Base-by-base conservation (phyloP, 2,113 vertebrate genomes). In the Stictonetta naevosa region DNA sequence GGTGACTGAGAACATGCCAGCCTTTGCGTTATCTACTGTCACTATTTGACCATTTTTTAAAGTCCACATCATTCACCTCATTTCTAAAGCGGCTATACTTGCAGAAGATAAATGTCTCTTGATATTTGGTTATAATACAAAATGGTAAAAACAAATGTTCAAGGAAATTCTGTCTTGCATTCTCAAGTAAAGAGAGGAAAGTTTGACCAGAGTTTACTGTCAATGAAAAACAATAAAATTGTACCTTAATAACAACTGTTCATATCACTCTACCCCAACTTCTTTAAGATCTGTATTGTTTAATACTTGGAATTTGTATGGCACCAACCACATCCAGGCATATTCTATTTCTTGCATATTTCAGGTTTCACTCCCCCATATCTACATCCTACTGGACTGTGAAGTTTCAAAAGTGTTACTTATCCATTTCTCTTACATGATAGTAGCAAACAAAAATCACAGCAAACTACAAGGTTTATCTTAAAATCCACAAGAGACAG, bases 21-120 rank as follows among this genome's bases (percentile, higher is more conserved):
- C 5, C 10, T 40, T 74, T 5, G 2, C 28, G 38, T 38, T 77
- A 23, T 21, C 46, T 74, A n/a, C 58, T 71, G n/a, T 59, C 31
- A n/a, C 11, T 28, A 3, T 22, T 75, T 79, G 33, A 29, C 14
- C 7, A 8, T 34, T 74, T 73, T 64, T 40, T 36, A 29, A 48
- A 11, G 2, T 46, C n/a, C 5, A 2, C 1, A 0, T 74, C 44
- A 53, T 34, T 34, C 8, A 7, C 16, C 26, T 13, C 14, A 23
- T 6, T 29, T 34, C 2, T 58, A 71, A 67, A 38, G 26, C 53
- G 50, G 25, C 34, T 72, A 9, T 31, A 31, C 3, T 9, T 60
- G 60, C 62, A 76, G 52, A 33, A 42, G 17, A 68, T 10, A 66
- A 59, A 80, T 19, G 8, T 23, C 28, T 69, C 23, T 56, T 69